phyloP scores from a whole-genome alignment of 2,113 vertebrate species.

The Terrapene triunguis region DNA sequence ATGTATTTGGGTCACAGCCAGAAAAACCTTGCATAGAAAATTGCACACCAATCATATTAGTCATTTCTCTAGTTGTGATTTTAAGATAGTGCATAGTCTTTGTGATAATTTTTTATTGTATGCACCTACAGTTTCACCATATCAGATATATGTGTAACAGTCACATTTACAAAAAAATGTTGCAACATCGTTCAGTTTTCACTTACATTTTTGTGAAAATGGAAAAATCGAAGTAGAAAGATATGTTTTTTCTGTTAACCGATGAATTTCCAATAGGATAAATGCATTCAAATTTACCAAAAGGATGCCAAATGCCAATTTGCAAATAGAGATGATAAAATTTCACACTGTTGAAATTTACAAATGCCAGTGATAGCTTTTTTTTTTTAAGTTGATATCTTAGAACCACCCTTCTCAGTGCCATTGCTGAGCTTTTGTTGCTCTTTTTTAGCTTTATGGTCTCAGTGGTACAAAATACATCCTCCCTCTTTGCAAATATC shows the following conservation, averaged over 20 bases:
- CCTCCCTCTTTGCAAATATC: background rate
- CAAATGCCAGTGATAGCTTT: background rate
- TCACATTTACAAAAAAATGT: background rate
- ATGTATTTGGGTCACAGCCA: background rate
- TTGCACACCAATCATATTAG: background rate
- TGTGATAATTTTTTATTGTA: too few relatives aligned
- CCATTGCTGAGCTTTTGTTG: background rate
- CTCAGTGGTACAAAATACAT: slow-evolving; percentile 12
- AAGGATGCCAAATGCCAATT: background rate
- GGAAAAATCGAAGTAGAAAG: background rate
- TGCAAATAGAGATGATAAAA: background rate
- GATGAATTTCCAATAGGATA: background rate
- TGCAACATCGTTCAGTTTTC: background rate
- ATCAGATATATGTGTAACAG: background rate
- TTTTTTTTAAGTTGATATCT: background rate
- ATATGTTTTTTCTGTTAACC: background rate
- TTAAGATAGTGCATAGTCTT: background rate
- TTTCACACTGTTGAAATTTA: background rate
- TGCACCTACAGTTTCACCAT: too few relatives aligned
- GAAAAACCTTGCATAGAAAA: background rate
- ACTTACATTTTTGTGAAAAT: background rate
- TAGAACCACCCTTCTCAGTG: background rate
- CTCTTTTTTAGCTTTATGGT: background rate
- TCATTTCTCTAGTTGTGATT: background rate
- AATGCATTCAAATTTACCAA: background rate